Evolutionary conservation across 2,113 vertebrate genomes (phyloP).

Genomic region (Orientallactaga bullata): DNA sequence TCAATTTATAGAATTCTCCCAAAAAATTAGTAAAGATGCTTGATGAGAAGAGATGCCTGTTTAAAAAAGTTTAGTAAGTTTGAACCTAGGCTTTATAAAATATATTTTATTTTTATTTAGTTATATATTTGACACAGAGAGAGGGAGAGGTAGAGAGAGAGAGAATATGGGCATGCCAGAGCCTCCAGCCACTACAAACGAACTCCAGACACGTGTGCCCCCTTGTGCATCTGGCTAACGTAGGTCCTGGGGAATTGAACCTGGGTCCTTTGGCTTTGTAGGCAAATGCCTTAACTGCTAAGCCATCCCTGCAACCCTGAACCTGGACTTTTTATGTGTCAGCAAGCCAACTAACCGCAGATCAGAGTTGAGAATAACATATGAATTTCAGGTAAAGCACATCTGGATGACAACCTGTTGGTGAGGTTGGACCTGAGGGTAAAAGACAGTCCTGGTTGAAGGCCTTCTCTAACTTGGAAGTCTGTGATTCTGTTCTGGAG

Average conservation of each 20-base stretch:
- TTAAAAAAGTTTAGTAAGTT: not conserved
- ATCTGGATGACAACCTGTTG: not conserved
- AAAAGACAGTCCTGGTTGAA: constrained; percentile 10
- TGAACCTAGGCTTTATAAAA: constrained; percentile 41
- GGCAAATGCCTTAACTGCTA: too few relatives aligned
- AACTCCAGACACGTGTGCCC: too few relatives aligned
- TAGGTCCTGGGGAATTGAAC: too few relatives aligned
- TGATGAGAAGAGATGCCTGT: constrained; percentile 1
- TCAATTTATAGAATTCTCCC: constrained; percentile 60
- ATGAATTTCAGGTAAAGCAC: not conserved
- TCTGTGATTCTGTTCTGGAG: constrained; percentile 26
- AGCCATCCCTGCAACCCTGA: too few relatives aligned
- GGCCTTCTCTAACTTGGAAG: constrained; percentile 15
- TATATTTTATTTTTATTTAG: too few relatives aligned
- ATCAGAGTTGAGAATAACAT: not conserved
- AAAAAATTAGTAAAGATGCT: constrained; percentile 1
- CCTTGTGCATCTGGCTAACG: too few relatives aligned
- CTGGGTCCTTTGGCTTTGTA: too few relatives aligned
- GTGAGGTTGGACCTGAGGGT: not conserved
- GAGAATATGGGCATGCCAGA: too few relatives aligned
- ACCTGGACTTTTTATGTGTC: constrained; percentile 10
- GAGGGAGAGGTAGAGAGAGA: too few relatives aligned
- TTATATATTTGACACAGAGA: too few relatives aligned
- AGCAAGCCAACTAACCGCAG: not conserved
- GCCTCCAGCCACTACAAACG: too few relatives aligned